A percentile compares a stretch with the other conserved stretches of the same genome.
Conservation (phyloP, 2,888 invertebrate genomes). For the Ochropacha duplaris region DNA sequence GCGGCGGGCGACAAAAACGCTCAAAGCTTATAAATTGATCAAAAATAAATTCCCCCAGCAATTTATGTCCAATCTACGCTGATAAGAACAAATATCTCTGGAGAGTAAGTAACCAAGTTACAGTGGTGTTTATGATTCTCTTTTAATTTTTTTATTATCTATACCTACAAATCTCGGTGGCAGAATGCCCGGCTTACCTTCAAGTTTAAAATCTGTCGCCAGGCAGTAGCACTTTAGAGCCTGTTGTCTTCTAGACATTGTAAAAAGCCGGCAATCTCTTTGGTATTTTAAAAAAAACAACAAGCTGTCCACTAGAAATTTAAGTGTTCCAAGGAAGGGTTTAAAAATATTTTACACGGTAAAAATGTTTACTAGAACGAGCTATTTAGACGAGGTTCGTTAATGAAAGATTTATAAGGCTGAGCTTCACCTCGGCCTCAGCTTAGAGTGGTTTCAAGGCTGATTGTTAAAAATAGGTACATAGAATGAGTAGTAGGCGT, state of each 20-base stretch:
- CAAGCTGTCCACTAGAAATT: not conserved
- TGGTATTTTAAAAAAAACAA: too few species aligned
- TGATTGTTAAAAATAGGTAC: too few species aligned
- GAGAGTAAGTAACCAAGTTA: constrained; percentile 24
- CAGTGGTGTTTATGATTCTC: constrained; percentile 4
- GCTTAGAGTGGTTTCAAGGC: not conserved
- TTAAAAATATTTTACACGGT: not conserved
- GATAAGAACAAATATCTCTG: constrained; percentile 55
- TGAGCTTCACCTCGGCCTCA: too few species aligned
- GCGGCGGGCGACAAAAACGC: too few species aligned
- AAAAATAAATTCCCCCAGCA: constrained; percentile 36
- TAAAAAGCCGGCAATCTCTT: too few species aligned
- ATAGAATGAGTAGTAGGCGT: too few species aligned
- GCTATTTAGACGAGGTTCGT: not conserved
- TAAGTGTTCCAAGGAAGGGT: not conserved
- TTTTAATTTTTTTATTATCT: not conserved
- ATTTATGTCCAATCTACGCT: constrained; percentile 62
- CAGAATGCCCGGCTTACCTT: too few species aligned
- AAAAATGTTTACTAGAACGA: not conserved
- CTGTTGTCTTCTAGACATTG: too few species aligned
- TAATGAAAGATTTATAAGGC: not conserved
- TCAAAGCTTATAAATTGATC: constrained; percentile 11
- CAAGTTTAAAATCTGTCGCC: too few species aligned
- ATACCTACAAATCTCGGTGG: too few species aligned
- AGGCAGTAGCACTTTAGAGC: too few species aligned